phyloP scores from a whole-genome alignment of 2,797 vertebrate genomes.

The Crenuchus spilurus region DNA sequence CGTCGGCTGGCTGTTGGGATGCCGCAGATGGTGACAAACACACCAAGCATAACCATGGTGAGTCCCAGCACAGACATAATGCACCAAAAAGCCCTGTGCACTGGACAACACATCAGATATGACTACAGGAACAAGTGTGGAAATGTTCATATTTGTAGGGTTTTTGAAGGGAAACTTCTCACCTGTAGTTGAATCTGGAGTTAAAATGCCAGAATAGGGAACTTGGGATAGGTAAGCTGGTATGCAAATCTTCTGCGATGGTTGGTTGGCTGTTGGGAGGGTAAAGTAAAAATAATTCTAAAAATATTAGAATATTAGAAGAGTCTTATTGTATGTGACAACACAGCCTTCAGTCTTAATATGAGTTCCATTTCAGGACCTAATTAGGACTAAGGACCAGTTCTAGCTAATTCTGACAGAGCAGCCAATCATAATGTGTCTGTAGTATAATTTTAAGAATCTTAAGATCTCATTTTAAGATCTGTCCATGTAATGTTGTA shows the following conservation, averaged over 20 bases:
- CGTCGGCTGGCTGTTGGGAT: constrained; percentile 79
- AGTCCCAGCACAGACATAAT: constrained; percentile 82
- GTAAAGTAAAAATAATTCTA: no score
- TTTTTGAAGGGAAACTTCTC: constrained; percentile 59
- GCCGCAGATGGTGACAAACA: constrained; percentile 85
- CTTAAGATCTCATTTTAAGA: no score
- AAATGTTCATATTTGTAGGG: neutral
- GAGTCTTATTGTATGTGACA: no score
- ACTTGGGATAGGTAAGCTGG: constrained; percentile 84
- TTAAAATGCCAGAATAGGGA: constrained; percentile 75
- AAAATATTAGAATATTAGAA: no score
- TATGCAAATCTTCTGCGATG: constrained; percentile 79
- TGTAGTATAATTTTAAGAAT: no score
- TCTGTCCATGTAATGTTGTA: no score
- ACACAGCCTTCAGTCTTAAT: no score
- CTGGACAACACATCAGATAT: constrained; percentile 58
- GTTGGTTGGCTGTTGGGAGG: constrained; percentile 81
- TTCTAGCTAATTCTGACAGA: no score
- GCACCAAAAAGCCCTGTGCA: constrained; percentile 86
- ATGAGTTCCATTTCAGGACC: no score
- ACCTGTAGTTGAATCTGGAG: constrained; percentile 82
- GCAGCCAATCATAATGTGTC: no score
- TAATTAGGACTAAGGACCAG: no score
- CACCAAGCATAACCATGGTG: constrained; percentile 71
- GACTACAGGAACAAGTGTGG: neutral